phyloP scores from a whole-genome alignment of 1,140 invertebrate species.

The Drosophila melanogaster region DNA sequence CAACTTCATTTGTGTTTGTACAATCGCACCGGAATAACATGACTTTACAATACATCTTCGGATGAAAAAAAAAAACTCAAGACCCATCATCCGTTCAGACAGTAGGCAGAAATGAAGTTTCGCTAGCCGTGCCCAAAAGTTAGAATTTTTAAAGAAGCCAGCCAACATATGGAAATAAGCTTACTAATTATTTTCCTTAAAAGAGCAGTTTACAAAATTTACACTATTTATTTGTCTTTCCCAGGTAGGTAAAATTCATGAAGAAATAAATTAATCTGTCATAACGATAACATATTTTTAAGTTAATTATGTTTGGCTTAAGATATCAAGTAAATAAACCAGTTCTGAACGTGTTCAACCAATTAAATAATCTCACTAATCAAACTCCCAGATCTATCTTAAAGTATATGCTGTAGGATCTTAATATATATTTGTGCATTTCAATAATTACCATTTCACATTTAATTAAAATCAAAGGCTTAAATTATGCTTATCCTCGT shows the following conservation, averaged over 20 bases:
- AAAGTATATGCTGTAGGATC: not conserved
- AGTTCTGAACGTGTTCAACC: no score
- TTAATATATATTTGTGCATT: not conserved
- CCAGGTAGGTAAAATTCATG: no score
- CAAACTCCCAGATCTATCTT: not conserved
- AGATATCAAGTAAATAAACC: no score
- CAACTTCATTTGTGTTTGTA: constrained; percentile 28
- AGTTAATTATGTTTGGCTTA: no score
- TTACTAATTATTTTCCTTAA: not conserved
- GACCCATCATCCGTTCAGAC: constrained; percentile 8
- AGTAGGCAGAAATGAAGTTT: not conserved
- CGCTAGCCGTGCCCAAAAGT: not conserved
- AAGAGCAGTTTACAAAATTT: no score
- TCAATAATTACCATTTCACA: constrained; percentile 5
- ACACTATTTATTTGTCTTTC: no score
- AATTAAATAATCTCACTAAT: no score
- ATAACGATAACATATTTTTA: no score
- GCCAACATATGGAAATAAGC: no score
- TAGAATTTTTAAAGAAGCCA: no score
- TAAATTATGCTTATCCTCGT: not conserved
- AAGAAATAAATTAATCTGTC: no score
- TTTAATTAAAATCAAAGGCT: constrained; percentile 1
- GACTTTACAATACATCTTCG: constrained; percentile 34
- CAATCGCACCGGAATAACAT: constrained; percentile 36
- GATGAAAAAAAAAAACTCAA: constrained; percentile 6